Conservation (phyloP, 2,113 vertebrate species). For the Spilogale gracilis region DNA sequence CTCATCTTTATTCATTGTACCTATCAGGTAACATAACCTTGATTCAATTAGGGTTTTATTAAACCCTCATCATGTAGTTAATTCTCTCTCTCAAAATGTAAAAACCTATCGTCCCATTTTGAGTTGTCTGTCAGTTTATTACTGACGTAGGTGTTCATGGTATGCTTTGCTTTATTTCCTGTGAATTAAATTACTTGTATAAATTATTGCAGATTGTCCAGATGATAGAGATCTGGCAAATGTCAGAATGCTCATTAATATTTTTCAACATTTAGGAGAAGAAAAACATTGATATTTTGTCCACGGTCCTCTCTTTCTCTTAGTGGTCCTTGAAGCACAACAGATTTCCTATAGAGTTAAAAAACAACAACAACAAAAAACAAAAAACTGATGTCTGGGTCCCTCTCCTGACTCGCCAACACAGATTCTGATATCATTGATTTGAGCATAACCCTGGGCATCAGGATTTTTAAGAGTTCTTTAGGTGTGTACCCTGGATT, state of each 20-base stretch:
- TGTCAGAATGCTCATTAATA: conserved; percentile 67
- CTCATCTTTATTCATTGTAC: conserved; percentile 67
- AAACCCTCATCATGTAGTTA: conserved; percentile 30
- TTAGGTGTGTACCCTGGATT: background rate
- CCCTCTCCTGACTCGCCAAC: background rate
- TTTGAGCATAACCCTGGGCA: background rate
- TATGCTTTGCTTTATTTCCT: conserved; percentile 79
- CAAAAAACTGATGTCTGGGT: background rate
- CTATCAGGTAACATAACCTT: conserved; percentile 40
- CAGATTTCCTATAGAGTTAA: background rate
- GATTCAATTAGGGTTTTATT: conserved; percentile 63
- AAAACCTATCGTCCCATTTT: conserved; percentile 19
- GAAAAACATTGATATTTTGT: background rate
- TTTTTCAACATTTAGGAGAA: background rate
- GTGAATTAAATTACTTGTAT: conserved; percentile 82
- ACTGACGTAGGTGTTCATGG: conserved; percentile 62
- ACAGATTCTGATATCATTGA: background rate
- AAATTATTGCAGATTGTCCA: conserved; percentile 77
- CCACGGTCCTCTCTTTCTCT: background rate
- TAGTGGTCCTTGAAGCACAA: background rate
- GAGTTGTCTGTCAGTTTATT: conserved; percentile 68
- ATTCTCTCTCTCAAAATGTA: conserved; percentile 66
- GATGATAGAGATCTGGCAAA: conserved; percentile 77
- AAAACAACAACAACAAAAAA: background rate
- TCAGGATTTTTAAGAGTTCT: background rate